A percentile compares a stretch with the other conserved stretches of the same genome.
Conservation (phyloP, 2,888 invertebrate species). For the Dione vanillae region DNA sequence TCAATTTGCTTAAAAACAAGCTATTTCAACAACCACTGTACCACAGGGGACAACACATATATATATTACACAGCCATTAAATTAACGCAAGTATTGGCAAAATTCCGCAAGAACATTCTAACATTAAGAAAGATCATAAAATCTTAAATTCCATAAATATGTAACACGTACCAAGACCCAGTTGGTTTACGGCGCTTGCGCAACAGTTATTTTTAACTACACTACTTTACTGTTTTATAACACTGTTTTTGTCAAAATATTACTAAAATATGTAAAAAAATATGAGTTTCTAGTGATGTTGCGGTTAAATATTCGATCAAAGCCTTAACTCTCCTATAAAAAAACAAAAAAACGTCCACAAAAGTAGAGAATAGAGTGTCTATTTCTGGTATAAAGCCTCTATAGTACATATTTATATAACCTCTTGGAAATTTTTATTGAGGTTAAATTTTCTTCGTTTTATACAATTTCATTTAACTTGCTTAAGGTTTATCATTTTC, state of each 20-base stretch:
- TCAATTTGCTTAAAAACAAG: too few relatives aligned
- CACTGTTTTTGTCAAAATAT: conserved; percentile 19
- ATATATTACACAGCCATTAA: neutral
- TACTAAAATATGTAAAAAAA: neutral
- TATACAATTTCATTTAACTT: too few relatives aligned
- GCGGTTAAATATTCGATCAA: too few relatives aligned
- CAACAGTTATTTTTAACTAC: conserved; percentile 31
- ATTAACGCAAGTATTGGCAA: neutral
- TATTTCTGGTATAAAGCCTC: too few relatives aligned
- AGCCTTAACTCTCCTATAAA: too few relatives aligned
- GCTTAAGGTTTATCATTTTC: too few relatives aligned
- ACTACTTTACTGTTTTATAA: conserved; percentile 20
- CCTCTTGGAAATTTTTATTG: too few relatives aligned
- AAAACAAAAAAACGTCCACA: too few relatives aligned
- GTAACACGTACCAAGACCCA: conserved; percentile 11
- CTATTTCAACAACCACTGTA: neutral
- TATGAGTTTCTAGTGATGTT: too few relatives aligned
- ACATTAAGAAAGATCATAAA: neutral
- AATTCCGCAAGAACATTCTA: neutral
- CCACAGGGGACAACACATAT: neutral
- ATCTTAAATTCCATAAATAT: conserved; percentile 11
- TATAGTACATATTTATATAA: too few relatives aligned
- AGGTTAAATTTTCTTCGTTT: too few relatives aligned
- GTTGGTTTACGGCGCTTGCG: conserved; percentile 19
- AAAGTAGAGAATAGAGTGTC: too few relatives aligned